phyloP scores from a whole-genome alignment of 2,888 invertebrate genomes.

The Allophyes oxyacanthae region DNA sequence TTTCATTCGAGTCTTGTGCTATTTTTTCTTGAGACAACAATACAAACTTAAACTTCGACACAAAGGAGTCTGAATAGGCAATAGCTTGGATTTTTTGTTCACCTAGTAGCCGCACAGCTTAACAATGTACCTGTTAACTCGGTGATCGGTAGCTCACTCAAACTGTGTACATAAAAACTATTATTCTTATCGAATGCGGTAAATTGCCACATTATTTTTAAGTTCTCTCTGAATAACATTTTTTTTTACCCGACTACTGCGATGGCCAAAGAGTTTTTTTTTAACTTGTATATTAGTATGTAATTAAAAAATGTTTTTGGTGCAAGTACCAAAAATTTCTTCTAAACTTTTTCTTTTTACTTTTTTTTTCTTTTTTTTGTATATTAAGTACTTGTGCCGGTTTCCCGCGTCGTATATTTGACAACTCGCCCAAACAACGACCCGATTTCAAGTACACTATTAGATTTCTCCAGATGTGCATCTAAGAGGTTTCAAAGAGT shows the following conservation, averaged over 20 bases:
- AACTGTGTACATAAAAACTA: constrained; percentile 37
- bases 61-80: constrained; percentile 45
- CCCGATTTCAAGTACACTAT: constrained; percentile 44
- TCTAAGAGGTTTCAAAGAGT: constrained; percentile 70
- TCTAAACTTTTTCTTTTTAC: no score
- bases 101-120: constrained; percentile 32
- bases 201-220: no score
- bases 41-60: constrained; percentile 37
- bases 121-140: constrained; percentile 56
- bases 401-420: constrained; percentile 60
- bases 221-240: no score
- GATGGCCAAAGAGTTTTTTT: no score
- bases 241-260: no score
- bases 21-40: constrained; percentile 43
- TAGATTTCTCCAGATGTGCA: constrained; percentile 73
- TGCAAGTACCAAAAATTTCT: no score
- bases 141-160: constrained; percentile 46
- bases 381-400: constrained; percentile 14
- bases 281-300: no score
- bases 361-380: no score
- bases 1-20: constrained; percentile 26
- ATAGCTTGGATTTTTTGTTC: constrained; percentile 46
- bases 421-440: constrained; percentile 53
- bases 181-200: constrained; percentile 17
- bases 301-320: no score